Base-by-base conservation (phyloP, 2,888 invertebrate genomes). In the Melanchra persicariae region DNA sequence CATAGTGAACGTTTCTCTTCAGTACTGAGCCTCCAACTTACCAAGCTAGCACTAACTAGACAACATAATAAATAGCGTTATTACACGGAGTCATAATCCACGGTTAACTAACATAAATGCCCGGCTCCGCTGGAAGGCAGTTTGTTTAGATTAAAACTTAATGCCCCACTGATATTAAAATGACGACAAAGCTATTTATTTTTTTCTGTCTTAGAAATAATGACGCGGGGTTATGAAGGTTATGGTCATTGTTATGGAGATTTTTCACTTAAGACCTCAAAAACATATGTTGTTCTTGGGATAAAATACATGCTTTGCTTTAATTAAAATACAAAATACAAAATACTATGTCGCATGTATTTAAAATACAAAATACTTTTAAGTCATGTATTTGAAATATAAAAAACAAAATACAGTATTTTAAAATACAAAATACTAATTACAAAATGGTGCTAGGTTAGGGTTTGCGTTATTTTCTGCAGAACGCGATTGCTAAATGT, bases 81-180 rank as follows among this genome's bases (percentile, higher is more conserved):
- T 89, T 93, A 92, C 90, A 92, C 88, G 85, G 74, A 79, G 86
- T 90, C 90, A 91, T 95, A 95, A 95, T 95, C 95, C 93, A 87
- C 84, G 91, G 91, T 92, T 95, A 95, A 95, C 94, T 94, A 94
- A 93, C 94, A 94, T 94, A 91, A 95, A 94, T 95, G 94, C 92
- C 87, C 82, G 86, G 90, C 90, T 89, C 84, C 87, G 77, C 59
- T 76, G 70, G 69, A 81, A 77, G 89, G 90, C 93, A 93, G 90
- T 95, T 95, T 95, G 93, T 95, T 93, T 93, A 94, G 93, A 95
- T 95, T 95, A 95, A 92, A 94, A 93, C 89, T 80, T 92, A 92
- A 93, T 91, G 79, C 89, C 85, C 74, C 83, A 86, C 85, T 85
- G 87, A 90, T 89, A 91, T 92, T 92, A 93, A 90, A 87, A 87